phyloP scores from a whole-genome alignment of 2,888 invertebrate genomes.

The Sesia apiformis region DNA sequence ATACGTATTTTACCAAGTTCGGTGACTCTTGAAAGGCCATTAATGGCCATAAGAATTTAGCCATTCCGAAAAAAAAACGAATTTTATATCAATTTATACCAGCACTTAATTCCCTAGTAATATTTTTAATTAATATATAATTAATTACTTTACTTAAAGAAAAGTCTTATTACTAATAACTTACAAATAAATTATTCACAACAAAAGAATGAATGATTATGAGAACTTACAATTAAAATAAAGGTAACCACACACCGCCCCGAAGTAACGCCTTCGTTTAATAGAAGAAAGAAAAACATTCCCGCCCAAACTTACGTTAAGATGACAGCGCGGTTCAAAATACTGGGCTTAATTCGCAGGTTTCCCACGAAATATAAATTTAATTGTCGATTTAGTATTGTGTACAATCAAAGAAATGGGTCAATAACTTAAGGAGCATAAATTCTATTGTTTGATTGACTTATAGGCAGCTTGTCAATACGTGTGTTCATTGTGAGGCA shows the following conservation, averaged over 20 bases:
- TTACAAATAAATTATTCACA: conserved; percentile 22
- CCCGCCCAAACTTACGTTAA: conserved; percentile 44
- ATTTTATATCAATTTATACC: too few relatives aligned
- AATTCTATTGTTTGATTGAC: conserved; percentile 61
- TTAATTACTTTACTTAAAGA: too few relatives aligned
- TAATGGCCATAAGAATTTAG: too few relatives aligned
- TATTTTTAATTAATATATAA: too few relatives aligned
- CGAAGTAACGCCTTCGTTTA: conserved; percentile 28
- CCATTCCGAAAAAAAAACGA: too few relatives aligned
- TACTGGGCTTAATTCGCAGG: conserved; percentile 50
- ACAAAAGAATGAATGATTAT: conserved; percentile 19
- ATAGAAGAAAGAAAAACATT: conserved; percentile 26
- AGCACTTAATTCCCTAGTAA: too few relatives aligned
- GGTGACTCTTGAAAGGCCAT: too few relatives aligned
- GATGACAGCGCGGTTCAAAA: conserved; percentile 55
- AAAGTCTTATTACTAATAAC: too few relatives aligned
- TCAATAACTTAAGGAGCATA: conserved; percentile 57
- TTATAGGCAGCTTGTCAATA: conserved; percentile 72
- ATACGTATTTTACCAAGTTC: too few relatives aligned
- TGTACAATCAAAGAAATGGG: conserved; percentile 65
- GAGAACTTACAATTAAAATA: conserved; percentile 32
- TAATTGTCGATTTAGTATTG: conserved; percentile 63
- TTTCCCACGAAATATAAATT: conserved; percentile 70
- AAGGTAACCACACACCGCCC: conserved; percentile 41
- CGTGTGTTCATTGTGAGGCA: conserved; percentile 30